phyloP scores from a whole-genome alignment of 2,888 invertebrate species.

The Brachypalpus laphriformis region DNA sequence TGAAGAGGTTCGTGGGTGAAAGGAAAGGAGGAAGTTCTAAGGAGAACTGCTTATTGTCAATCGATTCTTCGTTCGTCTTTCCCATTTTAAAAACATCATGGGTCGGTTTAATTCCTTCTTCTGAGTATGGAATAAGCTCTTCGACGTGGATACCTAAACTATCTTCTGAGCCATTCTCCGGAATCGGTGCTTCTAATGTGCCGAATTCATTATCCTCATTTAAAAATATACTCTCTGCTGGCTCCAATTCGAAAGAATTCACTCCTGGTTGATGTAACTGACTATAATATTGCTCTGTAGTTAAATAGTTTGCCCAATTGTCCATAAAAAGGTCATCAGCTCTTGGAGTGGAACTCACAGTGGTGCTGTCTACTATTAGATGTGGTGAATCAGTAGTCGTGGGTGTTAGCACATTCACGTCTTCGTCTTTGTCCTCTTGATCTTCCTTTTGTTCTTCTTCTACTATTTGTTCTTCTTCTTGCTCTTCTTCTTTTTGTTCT shows the following conservation, averaged over 20 bases:
- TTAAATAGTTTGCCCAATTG: conserved; percentile 24
- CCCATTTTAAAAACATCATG: not conserved
- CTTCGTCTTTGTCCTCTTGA: not conserved
- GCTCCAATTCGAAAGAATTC: not conserved
- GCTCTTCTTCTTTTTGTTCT: not conserved
- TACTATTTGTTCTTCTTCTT: not conserved
- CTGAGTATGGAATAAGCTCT: not conserved
- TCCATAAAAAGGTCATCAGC: conserved; percentile 43
- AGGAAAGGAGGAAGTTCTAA: conserved; percentile 26
- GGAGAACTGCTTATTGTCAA: not conserved
- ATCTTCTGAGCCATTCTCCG: not conserved
- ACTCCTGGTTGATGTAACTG: not conserved
- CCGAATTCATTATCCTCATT: conserved; percentile 23
- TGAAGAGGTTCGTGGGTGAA: conserved; percentile 34
- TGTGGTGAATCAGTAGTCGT: not conserved
- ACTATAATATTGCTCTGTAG: not conserved
- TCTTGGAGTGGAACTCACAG: not conserved
- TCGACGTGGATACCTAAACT: not conserved
- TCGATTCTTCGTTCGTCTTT: not conserved
- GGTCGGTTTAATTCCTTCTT: not conserved
- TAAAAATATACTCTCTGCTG: conserved; percentile 34
- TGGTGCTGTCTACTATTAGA: not conserved
- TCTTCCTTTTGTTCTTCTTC: too few species aligned
- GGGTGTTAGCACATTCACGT: not conserved
- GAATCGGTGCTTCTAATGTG: not conserved